These are phyloP conservation scores for Myiopsitta monachus DNA, from an alignment of 2,113 vertebrate species.

Conservation along the genomic window DNA sequence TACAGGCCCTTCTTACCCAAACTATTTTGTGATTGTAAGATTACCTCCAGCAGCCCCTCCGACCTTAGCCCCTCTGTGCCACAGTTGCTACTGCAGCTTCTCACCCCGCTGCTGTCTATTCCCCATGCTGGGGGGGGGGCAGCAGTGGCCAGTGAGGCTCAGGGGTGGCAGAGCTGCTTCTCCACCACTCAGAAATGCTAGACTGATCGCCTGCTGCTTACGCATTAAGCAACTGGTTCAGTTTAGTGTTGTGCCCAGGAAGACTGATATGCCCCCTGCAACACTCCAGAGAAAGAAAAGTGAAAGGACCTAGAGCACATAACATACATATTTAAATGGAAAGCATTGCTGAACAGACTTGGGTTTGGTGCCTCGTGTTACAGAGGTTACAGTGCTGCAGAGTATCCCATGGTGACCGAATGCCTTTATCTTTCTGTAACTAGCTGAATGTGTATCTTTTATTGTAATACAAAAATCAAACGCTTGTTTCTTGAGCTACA, in stretches of 20 bases:
- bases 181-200: background rate
- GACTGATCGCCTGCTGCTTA: background rate
- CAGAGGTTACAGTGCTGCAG: background rate
- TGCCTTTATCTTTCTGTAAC: background rate
- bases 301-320: accelerated
- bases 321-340: accelerated
- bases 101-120: accelerated
- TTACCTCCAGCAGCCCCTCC: background rate
- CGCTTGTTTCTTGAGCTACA: background rate
- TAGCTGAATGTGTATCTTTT: background rate
- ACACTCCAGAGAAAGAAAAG: background rate
- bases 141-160: background rate
- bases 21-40: too few relatives aligned
- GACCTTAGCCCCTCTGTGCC: background rate
- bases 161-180: background rate
- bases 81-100: background rate
- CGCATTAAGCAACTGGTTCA: background rate
- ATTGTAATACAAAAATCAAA: background rate
- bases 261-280: background rate
- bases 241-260: background rate
- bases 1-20: too few relatives aligned
- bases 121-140: background rate
- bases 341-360: background rate
- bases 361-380: background rate
- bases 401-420: too few relatives aligned